A percentile compares a stretch with the other conserved stretches of the same genome.
Conservation (phyloP, 1,140 invertebrate species). For the Zaprionus capensis region DNA sequence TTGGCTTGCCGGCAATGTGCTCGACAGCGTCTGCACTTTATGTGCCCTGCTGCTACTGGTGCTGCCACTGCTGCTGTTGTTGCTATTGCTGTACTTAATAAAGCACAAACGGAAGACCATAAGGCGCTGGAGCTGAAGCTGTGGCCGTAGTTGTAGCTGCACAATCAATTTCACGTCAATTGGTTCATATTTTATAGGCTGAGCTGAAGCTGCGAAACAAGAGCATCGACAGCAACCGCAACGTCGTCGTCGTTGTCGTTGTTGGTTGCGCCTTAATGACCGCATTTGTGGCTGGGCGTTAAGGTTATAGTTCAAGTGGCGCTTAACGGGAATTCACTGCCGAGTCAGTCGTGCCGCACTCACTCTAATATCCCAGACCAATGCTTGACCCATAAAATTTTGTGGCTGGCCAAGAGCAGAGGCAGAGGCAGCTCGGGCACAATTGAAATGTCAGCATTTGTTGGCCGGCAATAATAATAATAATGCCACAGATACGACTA, state of each 20-base stretch:
- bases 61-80: background rate
- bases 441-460: slow-evolving; percentile 72
- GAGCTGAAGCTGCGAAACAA: slow-evolving; percentile 28
- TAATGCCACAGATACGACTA: slow-evolving; percentile 9
- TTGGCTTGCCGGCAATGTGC: slow-evolving; percentile 5
- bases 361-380: slow-evolving; percentile 42
- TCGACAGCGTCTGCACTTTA: slow-evolving; percentile 66
- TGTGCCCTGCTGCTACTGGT: slow-evolving; percentile 25
- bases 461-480: slow-evolving; percentile 38
- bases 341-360: slow-evolving; percentile 1
- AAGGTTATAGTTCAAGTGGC: slow-evolving; percentile 64
- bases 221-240: background rate
- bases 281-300: slow-evolving; percentile 48
- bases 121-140: slow-evolving; percentile 34
- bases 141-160: slow-evolving; percentile 31
- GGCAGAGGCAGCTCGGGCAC: slow-evolving; percentile 31
- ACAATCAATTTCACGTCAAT: slow-evolving; percentile 82
- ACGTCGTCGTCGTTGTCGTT: background rate
- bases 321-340: slow-evolving; percentile 30
- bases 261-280: slow-evolving; percentile 36
- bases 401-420: slow-evolving; percentile 37
- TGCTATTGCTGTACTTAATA: slow-evolving; percentile 68
- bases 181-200: slow-evolving; percentile 80
- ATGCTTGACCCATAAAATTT: slow-evolving; percentile 68
- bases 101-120: slow-evolving; percentile 63